These are phyloP conservation scores for Nowickia ferox DNA, from an alignment of 2,888 invertebrate species.

Conservation along the genomic window DNA sequence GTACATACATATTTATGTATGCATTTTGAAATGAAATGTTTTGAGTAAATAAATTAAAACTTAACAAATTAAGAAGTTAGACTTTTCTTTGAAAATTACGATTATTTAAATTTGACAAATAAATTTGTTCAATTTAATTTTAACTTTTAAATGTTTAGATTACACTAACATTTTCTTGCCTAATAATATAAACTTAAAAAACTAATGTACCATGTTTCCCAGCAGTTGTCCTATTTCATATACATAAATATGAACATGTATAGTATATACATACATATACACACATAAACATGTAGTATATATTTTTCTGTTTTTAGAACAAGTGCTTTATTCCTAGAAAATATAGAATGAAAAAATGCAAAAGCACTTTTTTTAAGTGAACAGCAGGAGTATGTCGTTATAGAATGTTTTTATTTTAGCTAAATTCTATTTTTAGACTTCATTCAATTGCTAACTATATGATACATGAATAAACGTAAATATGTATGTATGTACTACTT, in stretches of 20 bases:
- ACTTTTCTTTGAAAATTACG: too few species aligned
- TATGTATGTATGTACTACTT: background rate
- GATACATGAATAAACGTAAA: constrained; percentile 16
- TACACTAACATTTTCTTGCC: background rate
- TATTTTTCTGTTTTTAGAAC: background rate
- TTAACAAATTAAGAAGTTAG: too few species aligned
- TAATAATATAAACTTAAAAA: constrained; percentile 2
- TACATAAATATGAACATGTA: too few species aligned
- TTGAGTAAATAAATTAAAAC: too few species aligned
- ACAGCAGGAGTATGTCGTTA: constrained; percentile 32
- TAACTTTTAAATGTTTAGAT: background rate
- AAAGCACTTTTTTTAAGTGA: background rate
- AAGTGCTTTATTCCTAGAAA: background rate
- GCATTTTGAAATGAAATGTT: too few species aligned
- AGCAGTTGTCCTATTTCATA: background rate
- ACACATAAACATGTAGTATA: too few species aligned
- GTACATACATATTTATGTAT: too few species aligned
- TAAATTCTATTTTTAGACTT: constrained; percentile 68
- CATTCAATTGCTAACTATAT: constrained; percentile 56
- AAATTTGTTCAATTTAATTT: too few species aligned
- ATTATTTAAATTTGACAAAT: too few species aligned
- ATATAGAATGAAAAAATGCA: background rate
- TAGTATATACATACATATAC: too few species aligned
- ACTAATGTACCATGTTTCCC: background rate
- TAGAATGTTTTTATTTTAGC: constrained; percentile 47